Percentiles rank a stretch among this genome's conserved stretches.
These are phyloP conservation scores for Acleris literana DNA, from an alignment of 2,888 invertebrate genomes.

Conservation along the genomic window DNA sequence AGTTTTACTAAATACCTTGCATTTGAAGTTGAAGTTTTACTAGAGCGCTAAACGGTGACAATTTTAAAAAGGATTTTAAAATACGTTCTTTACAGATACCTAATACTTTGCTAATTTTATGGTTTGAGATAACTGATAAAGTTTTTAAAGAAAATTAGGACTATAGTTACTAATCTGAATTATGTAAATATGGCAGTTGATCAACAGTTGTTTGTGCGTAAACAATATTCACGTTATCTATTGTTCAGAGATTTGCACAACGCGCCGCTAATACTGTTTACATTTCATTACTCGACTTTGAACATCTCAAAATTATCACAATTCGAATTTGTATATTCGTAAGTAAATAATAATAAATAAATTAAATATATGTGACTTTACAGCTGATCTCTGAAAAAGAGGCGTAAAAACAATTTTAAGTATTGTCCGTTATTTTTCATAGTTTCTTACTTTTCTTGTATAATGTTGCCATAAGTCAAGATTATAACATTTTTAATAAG, in stretches of 20 bases:
- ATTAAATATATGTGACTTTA: not conserved
- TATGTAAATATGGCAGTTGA: no score
- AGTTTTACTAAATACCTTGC: constrained; percentile 27
- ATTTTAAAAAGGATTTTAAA: not conserved
- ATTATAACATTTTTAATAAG: not conserved
- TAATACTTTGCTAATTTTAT: no score
- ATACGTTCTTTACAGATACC: no score
- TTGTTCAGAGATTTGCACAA: constrained; percentile 17
- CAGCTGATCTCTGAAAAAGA: not conserved
- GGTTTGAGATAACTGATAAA: no score
- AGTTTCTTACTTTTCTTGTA: not conserved
- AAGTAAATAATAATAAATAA: no score
- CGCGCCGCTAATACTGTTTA: constrained; percentile 23
- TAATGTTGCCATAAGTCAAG: constrained; percentile 6
- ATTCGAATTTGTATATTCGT: constrained; percentile 10
- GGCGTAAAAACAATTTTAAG: no score
- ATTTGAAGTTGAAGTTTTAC: constrained; percentile 5
- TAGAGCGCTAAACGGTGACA: constrained; percentile 1
- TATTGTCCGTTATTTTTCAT: no score
- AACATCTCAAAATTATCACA: constrained; percentile 11
- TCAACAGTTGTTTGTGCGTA: constrained; percentile 9
- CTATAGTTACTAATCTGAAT: no score
- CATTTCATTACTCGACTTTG: constrained; percentile 25
- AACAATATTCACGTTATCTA: constrained; percentile 16
- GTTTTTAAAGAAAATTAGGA: no score